Evolutionary conservation across 2,797 vertebrate species (phyloP).

Genomic region (Rhinella marina): DNA sequence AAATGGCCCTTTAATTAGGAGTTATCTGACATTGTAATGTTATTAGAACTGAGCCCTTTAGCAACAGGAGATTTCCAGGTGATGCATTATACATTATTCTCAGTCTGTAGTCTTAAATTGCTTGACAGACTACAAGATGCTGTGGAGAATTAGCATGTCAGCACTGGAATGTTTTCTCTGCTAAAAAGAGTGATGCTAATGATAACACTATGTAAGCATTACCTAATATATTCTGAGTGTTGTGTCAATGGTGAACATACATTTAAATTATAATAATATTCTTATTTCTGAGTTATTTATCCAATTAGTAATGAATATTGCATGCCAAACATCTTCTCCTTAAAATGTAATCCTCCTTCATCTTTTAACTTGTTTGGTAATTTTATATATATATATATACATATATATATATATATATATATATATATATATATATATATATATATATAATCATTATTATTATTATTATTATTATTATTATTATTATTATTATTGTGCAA

Average conservation of each 20-base stretch:
- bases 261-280: neutral
- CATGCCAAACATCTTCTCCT: neutral
- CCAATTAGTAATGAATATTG: neutral
- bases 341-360: neutral
- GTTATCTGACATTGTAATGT: neutral
- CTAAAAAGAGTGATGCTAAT: neutral
- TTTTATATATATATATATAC: too few species aligned
- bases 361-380: too few species aligned
- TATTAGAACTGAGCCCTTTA: neutral
- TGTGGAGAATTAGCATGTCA: neutral
- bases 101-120: neutral
- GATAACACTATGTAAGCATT: neutral
- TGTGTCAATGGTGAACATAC: neutral
- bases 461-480: too few species aligned
- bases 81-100: neutral
- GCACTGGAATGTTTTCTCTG: neutral
- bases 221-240: neutral
- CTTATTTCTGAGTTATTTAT: neutral
- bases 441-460: too few species aligned
- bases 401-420: too few species aligned
- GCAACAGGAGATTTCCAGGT: neutral
- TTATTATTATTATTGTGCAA: too few species aligned
- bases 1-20: neutral
- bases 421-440: too few species aligned
- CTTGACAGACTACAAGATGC: neutral